Percentiles rank a stretch among this genome's conserved stretches.
Evolutionary conservation across 1,140 invertebrate genomes (phyloP).

Genomic region (Drosophila seguyi): DNA sequence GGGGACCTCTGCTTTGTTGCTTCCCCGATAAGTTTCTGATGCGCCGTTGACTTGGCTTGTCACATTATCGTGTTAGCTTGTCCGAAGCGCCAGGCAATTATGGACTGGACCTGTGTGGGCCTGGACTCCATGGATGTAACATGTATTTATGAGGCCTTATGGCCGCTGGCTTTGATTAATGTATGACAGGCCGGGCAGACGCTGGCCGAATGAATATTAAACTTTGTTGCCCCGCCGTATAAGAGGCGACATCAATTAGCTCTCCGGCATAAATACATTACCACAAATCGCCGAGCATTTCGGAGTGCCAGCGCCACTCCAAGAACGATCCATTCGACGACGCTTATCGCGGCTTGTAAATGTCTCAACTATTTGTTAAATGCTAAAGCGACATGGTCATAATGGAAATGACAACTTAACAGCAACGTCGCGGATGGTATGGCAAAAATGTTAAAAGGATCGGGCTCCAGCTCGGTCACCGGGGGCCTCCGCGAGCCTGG

Average conservation of each 20-base stretch:
- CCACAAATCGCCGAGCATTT: slow-evolving; percentile 72
- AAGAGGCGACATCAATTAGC: slow-evolving; percentile 76
- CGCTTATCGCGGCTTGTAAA: slow-evolving; percentile 79
- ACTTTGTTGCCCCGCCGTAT: slow-evolving; percentile 57
- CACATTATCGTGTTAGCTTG: slow-evolving; percentile 79
- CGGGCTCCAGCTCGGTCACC: slow-evolving; percentile 29
- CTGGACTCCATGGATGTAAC: slow-evolving; percentile 10
- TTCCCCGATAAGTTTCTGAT: slow-evolving; percentile 65
- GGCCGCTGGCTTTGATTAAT: slow-evolving; percentile 68
- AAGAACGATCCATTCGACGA: slow-evolving; percentile 10
- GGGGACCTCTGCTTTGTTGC: slow-evolving; percentile 36
- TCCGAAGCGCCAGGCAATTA: slow-evolving; percentile 77
- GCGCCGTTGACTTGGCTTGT: slow-evolving; percentile 74
- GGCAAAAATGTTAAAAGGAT: slow-evolving; percentile 80
- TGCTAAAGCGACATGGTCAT: slow-evolving; percentile 84
- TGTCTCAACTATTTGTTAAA: slow-evolving; percentile 85
- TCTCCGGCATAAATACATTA: slow-evolving; percentile 70
- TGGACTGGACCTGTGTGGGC: slow-evolving; percentile 60
- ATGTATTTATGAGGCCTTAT: slow-evolving; percentile 71
- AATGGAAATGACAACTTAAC: slow-evolving; percentile 85
- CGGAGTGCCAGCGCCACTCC: slow-evolving; percentile 26
- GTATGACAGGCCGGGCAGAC: slow-evolving; percentile 45
- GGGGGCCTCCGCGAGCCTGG: neutral
- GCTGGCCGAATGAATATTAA: slow-evolving; percentile 70
- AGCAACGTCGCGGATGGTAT: slow-evolving; percentile 46